These are phyloP conservation scores for Serrognathus titanus DNA, from an alignment of 2,888 invertebrate genomes.

Conservation along the genomic window DNA sequence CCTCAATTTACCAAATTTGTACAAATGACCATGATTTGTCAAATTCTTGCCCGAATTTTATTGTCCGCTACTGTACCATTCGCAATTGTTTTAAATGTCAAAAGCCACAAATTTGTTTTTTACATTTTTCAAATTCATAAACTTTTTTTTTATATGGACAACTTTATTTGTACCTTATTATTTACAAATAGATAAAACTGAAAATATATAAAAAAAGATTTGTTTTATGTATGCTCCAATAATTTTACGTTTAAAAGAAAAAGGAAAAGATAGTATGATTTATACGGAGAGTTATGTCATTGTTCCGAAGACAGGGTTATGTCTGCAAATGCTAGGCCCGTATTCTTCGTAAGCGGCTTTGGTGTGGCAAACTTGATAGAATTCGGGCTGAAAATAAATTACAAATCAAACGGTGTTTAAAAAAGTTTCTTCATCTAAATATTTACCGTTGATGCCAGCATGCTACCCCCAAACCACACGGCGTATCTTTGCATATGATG, in stretches of 20 bases:
- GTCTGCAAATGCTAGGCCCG: constrained; percentile 98
- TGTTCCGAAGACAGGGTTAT: constrained; percentile 98
- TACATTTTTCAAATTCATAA: neutral
- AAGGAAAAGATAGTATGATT: constrained; percentile 1
- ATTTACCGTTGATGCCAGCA: constrained; percentile 91
- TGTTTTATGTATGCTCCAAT: constrained; percentile 7
- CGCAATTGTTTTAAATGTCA: too few species aligned
- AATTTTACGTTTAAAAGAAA: constrained; percentile 12
- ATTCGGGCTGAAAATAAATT: constrained; percentile 76
- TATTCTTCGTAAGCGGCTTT: constrained; percentile 99
- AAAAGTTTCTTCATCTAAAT: neutral
- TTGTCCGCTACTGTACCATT: too few species aligned
- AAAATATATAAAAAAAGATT: neutral
- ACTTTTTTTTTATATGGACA: neutral
- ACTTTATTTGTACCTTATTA: neutral
- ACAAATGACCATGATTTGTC: too few species aligned
- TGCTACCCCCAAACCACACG: constrained; percentile 99
- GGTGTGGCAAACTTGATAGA: constrained; percentile 98
- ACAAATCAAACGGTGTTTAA: constrained; percentile 1
- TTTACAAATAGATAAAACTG: constrained; percentile 4
- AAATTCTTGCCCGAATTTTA: too few species aligned
- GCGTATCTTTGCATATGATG: constrained; percentile 99
- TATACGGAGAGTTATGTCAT: constrained; percentile 66
- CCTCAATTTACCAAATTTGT: too few species aligned
- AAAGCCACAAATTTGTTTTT: too few species aligned